phyloP scores from a whole-genome alignment of 2,797 vertebrate species.

The Coranthus polyacanthus region DNA sequence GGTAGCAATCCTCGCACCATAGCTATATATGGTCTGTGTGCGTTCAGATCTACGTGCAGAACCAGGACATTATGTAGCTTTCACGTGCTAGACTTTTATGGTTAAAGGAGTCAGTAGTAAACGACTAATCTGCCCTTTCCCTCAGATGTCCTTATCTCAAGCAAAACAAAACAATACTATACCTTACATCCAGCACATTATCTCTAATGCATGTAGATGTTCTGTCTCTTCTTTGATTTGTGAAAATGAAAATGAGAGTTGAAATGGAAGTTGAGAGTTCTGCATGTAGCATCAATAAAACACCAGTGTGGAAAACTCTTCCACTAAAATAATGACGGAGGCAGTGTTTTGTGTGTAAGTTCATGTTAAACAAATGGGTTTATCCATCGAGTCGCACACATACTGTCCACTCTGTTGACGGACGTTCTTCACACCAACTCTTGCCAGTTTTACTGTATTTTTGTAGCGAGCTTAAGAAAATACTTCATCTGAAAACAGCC shows the following conservation, averaged over 20 bases:
- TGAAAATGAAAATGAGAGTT: constrained; percentile 5
- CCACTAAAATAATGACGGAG: neutral
- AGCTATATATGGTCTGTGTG: constrained; percentile 5
- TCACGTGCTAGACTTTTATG: too few species aligned
- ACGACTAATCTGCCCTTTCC: neutral
- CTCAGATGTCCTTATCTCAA: constrained; percentile 37
- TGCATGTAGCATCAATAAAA: constrained; percentile 20
- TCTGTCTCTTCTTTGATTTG: constrained; percentile 38
- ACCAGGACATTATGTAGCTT: constrained; percentile 28
- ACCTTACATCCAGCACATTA: constrained; percentile 28
- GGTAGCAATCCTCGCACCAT: constrained; percentile 50
- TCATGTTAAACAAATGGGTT: constrained; percentile 5
- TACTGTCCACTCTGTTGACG: constrained; percentile 9
- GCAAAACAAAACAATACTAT: constrained; percentile 35
- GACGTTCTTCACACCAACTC: constrained; percentile 28
- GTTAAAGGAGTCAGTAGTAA: constrained; percentile 19
- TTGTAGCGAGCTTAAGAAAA: constrained; percentile 32
- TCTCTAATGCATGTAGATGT: constrained; percentile 17
- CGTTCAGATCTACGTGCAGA: constrained; percentile 25
- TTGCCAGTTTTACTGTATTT: constrained; percentile 29
- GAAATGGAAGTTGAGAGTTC: neutral
- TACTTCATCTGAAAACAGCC: neutral
- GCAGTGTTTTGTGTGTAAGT: constrained; percentile 18
- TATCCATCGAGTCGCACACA: constrained; percentile 8
- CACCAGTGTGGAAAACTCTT: neutral